phyloP scores from a whole-genome alignment of 2,797 vertebrate genomes.

The Pseudochaenichthys georgianus region DNA sequence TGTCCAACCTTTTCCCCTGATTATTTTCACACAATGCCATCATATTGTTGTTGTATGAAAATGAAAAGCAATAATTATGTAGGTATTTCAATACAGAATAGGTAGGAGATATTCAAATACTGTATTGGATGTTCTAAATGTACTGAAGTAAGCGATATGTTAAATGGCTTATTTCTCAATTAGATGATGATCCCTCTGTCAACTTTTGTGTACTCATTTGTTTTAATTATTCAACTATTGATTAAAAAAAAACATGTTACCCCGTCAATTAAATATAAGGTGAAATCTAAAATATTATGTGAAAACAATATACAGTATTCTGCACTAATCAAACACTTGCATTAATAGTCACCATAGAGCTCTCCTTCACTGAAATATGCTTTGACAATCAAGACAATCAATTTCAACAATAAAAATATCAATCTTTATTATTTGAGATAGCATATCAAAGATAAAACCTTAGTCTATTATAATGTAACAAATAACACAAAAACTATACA shows the following conservation, averaged over 20 bases:
- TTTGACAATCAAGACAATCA: constrained; percentile 42
- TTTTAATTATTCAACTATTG: constrained; percentile 5
- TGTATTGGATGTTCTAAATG: constrained; percentile 2
- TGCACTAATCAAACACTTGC: neutral
- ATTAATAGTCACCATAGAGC: neutral
- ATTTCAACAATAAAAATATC: constrained; percentile 84
- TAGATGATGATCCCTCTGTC: constrained; percentile 1
- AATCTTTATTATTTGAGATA: constrained; percentile 96
- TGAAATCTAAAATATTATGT: neutral
- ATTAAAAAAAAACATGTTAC: neutral
- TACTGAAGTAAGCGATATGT: neutral
- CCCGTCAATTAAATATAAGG: neutral
- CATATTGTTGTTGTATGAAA: neutral
- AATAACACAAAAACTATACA: constrained; percentile 91
- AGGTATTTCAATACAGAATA: neutral
- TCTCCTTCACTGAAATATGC: neutral
- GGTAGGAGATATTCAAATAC: neutral
- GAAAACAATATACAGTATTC: neutral
- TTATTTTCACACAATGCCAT: neutral
- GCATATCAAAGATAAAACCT: constrained; percentile 91
- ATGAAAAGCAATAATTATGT: neutral
- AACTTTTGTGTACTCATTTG: neutral
- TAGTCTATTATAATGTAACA: constrained; percentile 88
- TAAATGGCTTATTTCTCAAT: constrained; percentile 8
- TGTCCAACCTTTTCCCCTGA: neutral